phyloP scores from a whole-genome alignment of 2,113 vertebrate species.

The Corythornis vintsioides region DNA sequence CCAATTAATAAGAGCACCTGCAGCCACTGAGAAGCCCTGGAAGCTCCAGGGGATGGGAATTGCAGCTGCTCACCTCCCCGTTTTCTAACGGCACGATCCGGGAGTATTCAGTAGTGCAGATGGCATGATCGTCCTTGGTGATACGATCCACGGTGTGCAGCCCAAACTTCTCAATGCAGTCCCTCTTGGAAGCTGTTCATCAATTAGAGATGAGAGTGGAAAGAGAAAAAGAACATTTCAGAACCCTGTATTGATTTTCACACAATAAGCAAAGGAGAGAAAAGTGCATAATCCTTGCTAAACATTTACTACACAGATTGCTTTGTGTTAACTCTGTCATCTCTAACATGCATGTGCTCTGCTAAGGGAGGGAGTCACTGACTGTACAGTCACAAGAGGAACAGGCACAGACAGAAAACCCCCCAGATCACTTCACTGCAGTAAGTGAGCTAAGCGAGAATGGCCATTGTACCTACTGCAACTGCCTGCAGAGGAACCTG shows the following conservation, averaged over 20 bases:
- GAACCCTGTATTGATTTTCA: neutral
- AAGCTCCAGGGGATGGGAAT: neutral
- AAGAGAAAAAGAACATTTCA: neutral
- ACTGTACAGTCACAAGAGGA: neutral
- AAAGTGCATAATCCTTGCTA: neutral
- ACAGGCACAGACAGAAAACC: neutral
- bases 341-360: neutral
- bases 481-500: neutral
- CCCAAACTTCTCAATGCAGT: slow-evolving; percentile 94
- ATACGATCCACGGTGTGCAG: slow-evolving; percentile 87
- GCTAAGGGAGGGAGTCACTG: neutral
- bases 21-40: neutral
- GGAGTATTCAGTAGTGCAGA: slow-evolving; percentile 93
- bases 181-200: slow-evolving; percentile 88
- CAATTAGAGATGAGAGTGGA: neutral
- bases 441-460: neutral
- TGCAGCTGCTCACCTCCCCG: slow-evolving; percentile 83
- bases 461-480: neutral
- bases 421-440: neutral
- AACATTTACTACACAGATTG: neutral
- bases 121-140: slow-evolving; percentile 79
- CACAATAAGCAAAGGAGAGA: neutral
- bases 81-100: slow-evolving; percentile 95
- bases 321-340: neutral
- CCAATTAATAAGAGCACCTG: neutral